Conservation (phyloP, 2,113 vertebrate genomes). For the Cavia porcellus region DNA sequence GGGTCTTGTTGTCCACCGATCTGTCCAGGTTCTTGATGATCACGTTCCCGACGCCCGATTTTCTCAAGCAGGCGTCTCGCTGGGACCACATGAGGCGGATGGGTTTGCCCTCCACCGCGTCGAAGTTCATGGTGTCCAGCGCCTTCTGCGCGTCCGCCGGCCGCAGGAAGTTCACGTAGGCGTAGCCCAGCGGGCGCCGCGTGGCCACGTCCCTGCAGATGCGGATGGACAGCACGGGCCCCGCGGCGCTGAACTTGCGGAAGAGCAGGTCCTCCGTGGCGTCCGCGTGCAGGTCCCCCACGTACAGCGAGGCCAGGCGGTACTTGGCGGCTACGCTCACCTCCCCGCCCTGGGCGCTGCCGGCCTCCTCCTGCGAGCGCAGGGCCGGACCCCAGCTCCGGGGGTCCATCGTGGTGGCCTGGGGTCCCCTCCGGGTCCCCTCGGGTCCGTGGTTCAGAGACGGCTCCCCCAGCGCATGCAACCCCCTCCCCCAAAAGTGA, state of each 20-base stretch:
- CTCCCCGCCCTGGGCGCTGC: background rate
- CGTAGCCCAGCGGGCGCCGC: constrained; percentile 66
- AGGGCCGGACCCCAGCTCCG: background rate
- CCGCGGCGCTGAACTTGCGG: constrained; percentile 70
- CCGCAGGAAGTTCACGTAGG: constrained; percentile 78
- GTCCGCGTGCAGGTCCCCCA: constrained; percentile 72
- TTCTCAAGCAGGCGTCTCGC: constrained; percentile 95
- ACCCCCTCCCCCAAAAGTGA: background rate
- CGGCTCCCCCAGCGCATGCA: background rate
- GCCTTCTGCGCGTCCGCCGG: constrained; percentile 92
- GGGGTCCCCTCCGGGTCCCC: background rate
- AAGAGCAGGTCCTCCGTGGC: constrained; percentile 78
- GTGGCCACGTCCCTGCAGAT: constrained; percentile 73
- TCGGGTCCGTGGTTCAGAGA: background rate
- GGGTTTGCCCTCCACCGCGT: constrained; percentile 94
- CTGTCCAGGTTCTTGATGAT: constrained; percentile 96
- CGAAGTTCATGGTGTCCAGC: constrained; percentile 98
- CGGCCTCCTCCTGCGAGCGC: too few relatives aligned
- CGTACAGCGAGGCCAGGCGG: constrained; percentile 77
- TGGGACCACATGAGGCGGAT: constrained; percentile 99
- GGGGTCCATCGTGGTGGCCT: too few relatives aligned
- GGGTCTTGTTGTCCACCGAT: constrained; percentile 97
- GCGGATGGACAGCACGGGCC: constrained; percentile 74
- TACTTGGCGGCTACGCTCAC: constrained; percentile 72
- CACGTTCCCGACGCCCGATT: constrained; percentile 95